A percentile compares a stretch with the other conserved stretches of the same genome.
Conservation (phyloP, 2,797 vertebrate species). For the Neosilurus mollespiculum region DNA sequence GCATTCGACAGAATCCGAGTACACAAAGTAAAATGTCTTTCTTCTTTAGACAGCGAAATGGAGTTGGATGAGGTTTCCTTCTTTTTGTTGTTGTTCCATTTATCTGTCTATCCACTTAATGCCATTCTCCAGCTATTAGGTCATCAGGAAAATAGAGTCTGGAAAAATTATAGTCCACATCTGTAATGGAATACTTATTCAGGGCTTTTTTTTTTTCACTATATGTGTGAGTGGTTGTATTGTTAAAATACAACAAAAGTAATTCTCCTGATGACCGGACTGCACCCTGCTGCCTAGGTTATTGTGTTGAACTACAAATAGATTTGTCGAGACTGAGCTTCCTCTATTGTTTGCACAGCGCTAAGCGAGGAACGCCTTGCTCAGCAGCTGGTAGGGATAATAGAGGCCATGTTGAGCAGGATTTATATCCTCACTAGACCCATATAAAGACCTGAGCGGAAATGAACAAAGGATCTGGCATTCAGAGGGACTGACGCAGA, state of each 20-base stretch:
- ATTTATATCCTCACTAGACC: slow-evolving; percentile 39
- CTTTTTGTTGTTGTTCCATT: background rate
- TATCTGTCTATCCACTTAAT: background rate
- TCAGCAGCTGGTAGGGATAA: slow-evolving; percentile 56
- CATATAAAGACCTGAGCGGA: slow-evolving; percentile 34
- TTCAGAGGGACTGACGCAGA: slow-evolving; percentile 15
- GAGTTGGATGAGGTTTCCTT: background rate
- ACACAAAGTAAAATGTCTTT: background rate
- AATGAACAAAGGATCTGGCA: slow-evolving; percentile 49
- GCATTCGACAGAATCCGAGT: background rate
- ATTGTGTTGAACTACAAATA: slow-evolving; percentile 48
- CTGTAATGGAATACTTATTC: slow-evolving; percentile 1
- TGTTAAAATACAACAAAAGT: slow-evolving; percentile 14
- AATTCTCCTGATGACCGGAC: slow-evolving; percentile 30
- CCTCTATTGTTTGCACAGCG: slow-evolving; percentile 51
- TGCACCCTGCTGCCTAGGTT: slow-evolving; percentile 33
- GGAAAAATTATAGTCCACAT: background rate
- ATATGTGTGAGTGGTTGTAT: background rate
- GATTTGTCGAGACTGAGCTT: slow-evolving; percentile 47
- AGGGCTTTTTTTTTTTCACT: background rate
- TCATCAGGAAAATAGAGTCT: background rate
- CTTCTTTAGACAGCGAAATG: background rate
- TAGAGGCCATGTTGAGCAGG: slow-evolving; percentile 30
- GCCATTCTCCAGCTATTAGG: background rate
- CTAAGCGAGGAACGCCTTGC: slow-evolving; percentile 44